phyloP scores from a whole-genome alignment of 2,113 vertebrate species.

The Eleginops maclovinus region DNA sequence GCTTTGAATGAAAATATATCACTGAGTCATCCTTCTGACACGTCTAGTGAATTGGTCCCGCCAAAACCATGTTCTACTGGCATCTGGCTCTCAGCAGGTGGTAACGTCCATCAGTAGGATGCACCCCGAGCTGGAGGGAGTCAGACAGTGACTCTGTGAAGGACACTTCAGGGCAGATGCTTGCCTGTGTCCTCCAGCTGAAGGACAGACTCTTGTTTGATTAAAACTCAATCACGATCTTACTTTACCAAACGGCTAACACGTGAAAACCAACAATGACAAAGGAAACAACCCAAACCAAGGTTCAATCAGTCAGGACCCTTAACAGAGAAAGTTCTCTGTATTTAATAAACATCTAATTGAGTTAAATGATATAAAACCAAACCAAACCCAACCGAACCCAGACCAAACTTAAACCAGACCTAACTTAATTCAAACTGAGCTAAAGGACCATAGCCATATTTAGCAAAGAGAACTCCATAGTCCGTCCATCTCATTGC shows the following conservation, averaged over 20 bases:
- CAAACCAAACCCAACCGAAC: neutral
- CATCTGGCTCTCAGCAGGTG: conserved; percentile 35
- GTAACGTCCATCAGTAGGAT: neutral
- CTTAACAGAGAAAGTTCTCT: too few species aligned
- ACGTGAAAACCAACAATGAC: neutral
- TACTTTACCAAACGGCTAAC: neutral
- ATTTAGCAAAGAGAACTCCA: neutral
- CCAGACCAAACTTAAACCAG: neutral
- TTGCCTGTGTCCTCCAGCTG: conserved; percentile 13
- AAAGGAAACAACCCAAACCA: neutral
- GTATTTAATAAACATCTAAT: too few species aligned
- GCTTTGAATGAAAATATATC: neutral
- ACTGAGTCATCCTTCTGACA: neutral
- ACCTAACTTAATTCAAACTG: neutral
- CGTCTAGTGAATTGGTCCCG: neutral
- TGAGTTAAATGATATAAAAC: neutral
- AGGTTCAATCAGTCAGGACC: too few species aligned
- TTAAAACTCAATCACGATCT: too few species aligned
- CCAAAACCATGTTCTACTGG: neutral
- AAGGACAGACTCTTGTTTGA: neutral
- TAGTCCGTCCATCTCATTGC: conserved; percentile 23
- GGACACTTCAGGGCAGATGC: conserved; percentile 21
- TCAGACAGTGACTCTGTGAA: neutral
- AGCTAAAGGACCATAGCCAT: neutral
- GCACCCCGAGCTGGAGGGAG: neutral